These are phyloP conservation scores for Mesitornis unicolor DNA, from an alignment of 2,113 vertebrate species.

Conservation along the genomic window DNA sequence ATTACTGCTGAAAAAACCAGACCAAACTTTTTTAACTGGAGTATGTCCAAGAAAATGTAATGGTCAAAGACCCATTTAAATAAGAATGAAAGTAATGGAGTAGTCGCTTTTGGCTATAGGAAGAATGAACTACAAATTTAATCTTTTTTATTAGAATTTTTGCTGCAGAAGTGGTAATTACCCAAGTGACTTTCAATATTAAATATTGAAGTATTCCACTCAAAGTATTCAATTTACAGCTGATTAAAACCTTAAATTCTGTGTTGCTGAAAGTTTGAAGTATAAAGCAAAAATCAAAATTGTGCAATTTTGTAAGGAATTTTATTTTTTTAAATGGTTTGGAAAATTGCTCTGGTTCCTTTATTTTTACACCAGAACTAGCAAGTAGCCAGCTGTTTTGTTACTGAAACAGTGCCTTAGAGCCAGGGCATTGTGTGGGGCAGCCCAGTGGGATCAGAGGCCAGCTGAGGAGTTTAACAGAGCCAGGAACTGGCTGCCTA, in stretches of 20 bases:
- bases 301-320: not conserved
- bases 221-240: not conserved
- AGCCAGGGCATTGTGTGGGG: not conserved
- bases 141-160: not conserved
- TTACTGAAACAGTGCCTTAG: not conserved
- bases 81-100: not conserved
- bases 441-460: not conserved
- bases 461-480: not conserved
- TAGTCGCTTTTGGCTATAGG: not conserved
- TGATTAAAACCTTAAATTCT: not conserved
- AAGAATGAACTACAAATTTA: not conserved
- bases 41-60: not conserved
- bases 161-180: not conserved
- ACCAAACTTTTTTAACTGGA: not conserved
- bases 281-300: not conserved
- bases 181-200: not conserved
- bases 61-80: not conserved
- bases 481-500: not conserved
- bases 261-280: not conserved
- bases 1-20: not conserved
- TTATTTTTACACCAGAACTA: not conserved
- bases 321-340: no score
- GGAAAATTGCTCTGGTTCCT: not conserved
- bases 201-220: not conserved
- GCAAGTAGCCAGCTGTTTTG: not conserved